A percentile compares a stretch with the other conserved stretches of the same genome.
These are phyloP conservation scores for Brachionus rubens DNA, from an alignment of 1,140 invertebrate genomes.

Conservation along the genomic window DNA sequence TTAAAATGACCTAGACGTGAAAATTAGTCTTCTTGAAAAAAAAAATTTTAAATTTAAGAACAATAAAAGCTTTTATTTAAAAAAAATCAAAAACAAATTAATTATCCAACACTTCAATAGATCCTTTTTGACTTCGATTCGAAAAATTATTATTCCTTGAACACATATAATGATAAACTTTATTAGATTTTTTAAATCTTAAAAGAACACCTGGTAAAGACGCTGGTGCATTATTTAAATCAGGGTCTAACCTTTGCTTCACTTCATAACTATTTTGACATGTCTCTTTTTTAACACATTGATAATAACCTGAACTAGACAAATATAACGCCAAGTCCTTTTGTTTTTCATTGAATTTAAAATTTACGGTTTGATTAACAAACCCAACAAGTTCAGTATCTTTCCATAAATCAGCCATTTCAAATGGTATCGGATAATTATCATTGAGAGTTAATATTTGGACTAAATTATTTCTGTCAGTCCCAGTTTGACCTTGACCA, in stretches of 20 bases:
- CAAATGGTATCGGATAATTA: slow-evolving; percentile 57
- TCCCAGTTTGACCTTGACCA: slow-evolving; percentile 54
- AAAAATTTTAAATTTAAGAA: no score
- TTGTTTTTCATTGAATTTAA: slow-evolving; percentile 49
- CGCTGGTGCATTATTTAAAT: slow-evolving; percentile 35
- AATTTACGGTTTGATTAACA: slow-evolving; percentile 50
- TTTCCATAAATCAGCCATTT: slow-evolving; percentile 54
- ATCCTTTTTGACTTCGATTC: slow-evolving; percentile 42
- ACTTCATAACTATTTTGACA: not conserved
- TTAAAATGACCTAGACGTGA: no score
- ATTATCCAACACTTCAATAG: not conserved
- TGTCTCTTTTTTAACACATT: slow-evolving; percentile 48
- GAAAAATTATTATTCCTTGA: slow-evolving; percentile 46
- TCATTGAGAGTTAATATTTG: slow-evolving; percentile 53
- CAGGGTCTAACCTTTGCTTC: not conserved
- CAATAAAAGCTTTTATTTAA: no score
- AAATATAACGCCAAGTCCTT: slow-evolving; percentile 55
- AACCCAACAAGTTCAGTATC: slow-evolving; percentile 50
- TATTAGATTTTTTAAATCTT: not conserved
- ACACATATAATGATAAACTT: slow-evolving; percentile 31
- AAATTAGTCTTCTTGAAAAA: no score
- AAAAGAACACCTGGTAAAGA: slow-evolving; percentile 17
- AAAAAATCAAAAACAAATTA: no score
- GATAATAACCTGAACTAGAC: slow-evolving; percentile 58
- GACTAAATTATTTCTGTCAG: slow-evolving; percentile 58